Conservation (phyloP, 2,888 invertebrate genomes). For the Aporophyla nigra region DNA sequence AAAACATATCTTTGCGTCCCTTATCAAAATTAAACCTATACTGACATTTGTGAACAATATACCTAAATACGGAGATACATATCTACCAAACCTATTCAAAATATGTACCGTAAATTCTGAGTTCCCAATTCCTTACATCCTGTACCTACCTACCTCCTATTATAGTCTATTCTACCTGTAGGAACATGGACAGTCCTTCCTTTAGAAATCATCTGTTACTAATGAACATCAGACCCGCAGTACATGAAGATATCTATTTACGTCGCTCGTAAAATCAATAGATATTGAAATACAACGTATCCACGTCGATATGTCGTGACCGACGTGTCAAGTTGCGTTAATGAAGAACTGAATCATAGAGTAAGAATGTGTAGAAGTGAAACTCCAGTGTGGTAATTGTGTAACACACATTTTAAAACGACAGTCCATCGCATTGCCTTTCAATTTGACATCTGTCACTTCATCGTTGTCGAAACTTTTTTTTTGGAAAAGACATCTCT, state of each 20-base stretch:
- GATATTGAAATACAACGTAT: constrained; percentile 54
- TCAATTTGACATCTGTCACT: neutral
- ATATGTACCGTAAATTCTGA: neutral
- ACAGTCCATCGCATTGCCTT: neutral
- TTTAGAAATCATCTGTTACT: constrained; percentile 6
- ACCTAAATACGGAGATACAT: neutral
- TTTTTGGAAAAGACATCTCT: too few species aligned
- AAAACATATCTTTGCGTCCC: neutral
- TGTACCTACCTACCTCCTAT: neutral
- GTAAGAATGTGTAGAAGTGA: neutral
- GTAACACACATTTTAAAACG: neutral
- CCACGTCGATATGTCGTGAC: constrained; percentile 56
- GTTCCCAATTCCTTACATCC: neutral
- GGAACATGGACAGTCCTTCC: neutral
- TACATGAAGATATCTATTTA: constrained; percentile 28
- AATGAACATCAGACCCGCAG: constrained; percentile 1
- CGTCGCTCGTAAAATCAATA: constrained; percentile 25
- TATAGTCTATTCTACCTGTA: neutral
- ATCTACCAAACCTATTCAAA: neutral
- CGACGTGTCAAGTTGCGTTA: constrained; percentile 51
- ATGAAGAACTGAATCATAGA: constrained; percentile 41
- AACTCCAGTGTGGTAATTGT: neutral
- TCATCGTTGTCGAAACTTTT: too few species aligned
- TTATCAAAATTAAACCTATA: constrained; percentile 19
- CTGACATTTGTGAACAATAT: neutral